These are phyloP conservation scores for Pempheris klunzingeri DNA, from an alignment of 2,797 vertebrate species.

Conservation along the genomic window DNA sequence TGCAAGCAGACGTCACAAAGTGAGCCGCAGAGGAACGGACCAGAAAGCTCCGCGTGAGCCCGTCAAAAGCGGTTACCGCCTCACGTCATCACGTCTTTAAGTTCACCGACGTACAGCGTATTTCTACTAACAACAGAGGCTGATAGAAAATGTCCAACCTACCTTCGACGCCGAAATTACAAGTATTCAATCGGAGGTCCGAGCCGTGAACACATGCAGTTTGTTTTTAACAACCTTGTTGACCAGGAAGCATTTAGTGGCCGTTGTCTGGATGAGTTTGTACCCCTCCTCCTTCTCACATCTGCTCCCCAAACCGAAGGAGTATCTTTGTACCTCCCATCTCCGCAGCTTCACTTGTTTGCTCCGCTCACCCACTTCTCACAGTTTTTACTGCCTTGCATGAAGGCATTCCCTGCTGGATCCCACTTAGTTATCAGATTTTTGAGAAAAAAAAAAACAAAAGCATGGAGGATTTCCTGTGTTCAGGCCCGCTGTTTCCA, in stretches of 20 bases:
- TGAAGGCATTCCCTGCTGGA: slow-evolving; percentile 29
- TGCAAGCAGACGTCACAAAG: background rate
- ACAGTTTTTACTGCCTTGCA: background rate
- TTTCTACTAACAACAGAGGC: slow-evolving; percentile 7
- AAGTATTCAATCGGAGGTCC: slow-evolving; percentile 14
- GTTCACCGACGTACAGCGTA: slow-evolving; percentile 52
- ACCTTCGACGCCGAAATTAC: slow-evolving; percentile 41
- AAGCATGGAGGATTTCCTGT: background rate
- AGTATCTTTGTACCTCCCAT: slow-evolving; percentile 77
- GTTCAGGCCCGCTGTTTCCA: background rate
- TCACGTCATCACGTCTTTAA: slow-evolving; percentile 71
- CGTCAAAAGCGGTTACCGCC: slow-evolving; percentile 11
- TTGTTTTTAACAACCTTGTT: slow-evolving; percentile 40
- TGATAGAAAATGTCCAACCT: slow-evolving; percentile 32
- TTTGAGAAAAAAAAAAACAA: background rate
- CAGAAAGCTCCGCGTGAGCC: background rate
- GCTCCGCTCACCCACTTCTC: slow-evolving; percentile 39
- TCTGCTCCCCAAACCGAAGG: slow-evolving; percentile 60
- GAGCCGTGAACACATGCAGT: slow-evolving; percentile 26
- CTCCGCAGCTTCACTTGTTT: slow-evolving; percentile 41
- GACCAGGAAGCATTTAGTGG: slow-evolving; percentile 58
- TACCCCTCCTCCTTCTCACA: slow-evolving; percentile 71
- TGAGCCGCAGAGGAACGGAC: background rate
- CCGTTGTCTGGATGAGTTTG: slow-evolving; percentile 40
- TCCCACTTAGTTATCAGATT: slow-evolving; percentile 14